A percentile compares a stretch with the other conserved stretches of the same genome.
These are phyloP conservation scores for Sesia bembeciformis DNA, from an alignment of 2,888 invertebrate genomes.

Conservation along the genomic window DNA sequence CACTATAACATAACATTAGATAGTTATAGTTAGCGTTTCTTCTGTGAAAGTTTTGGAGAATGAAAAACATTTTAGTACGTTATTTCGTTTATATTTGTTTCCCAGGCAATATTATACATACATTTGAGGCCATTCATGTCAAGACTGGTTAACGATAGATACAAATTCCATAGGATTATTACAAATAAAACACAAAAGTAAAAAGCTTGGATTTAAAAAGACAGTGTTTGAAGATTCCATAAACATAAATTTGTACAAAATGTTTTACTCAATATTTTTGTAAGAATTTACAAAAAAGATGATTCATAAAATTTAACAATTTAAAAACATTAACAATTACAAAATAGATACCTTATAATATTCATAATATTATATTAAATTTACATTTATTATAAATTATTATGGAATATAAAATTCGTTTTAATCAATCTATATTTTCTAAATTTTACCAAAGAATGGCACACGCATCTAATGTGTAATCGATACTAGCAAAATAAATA, in stretches of 20 bases:
- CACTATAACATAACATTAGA: no score
- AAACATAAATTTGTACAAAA: constrained; percentile 16
- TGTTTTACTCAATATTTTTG: constrained; percentile 22
- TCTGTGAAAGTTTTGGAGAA: no score
- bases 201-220: neutral
- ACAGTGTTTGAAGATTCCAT: constrained; percentile 11
- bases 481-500: constrained; percentile 8
- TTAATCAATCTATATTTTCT: neutral
- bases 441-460: neutral
- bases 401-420: neutral
- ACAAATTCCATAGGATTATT: neutral
- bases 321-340: constrained; percentile 65
- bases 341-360: constrained; percentile 35
- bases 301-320: constrained; percentile 63
- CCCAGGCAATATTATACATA: constrained; percentile 61
- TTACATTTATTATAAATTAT: constrained; percentile 24
- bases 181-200: neutral
- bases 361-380: constrained; percentile 28
- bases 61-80: no score
- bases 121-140: constrained; percentile 48
- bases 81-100: constrained; percentile 42
- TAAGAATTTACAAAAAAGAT: constrained; percentile 43
- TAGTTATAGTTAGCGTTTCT: no score
- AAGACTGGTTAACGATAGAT: neutral
- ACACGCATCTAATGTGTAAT: neutral